Percentiles rank a stretch among this genome's conserved stretches.
These are phyloP conservation scores for Panopea generosa DNA, from an alignment of 2,888 invertebrate genomes.

Conservation along the genomic window DNA sequence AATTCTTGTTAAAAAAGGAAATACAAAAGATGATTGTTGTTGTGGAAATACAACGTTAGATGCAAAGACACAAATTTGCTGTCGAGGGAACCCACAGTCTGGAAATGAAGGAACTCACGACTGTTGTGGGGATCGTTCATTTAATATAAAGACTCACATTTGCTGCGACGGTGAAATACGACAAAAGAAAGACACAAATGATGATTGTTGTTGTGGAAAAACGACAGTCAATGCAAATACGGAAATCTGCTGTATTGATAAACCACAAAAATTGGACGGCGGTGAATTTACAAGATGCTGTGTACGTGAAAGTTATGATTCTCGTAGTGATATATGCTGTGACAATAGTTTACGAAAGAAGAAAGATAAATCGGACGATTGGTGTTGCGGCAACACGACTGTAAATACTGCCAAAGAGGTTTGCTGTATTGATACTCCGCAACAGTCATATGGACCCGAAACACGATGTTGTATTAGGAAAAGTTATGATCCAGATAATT, in stretches of 20 bases:
- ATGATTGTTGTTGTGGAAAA: slow-evolving; percentile 43
- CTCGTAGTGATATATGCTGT: slow-evolving; percentile 25
- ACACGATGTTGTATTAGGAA: slow-evolving; percentile 34
- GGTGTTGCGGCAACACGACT: slow-evolving; percentile 34
- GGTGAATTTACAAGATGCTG: slow-evolving; percentile 26
- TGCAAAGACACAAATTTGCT: slow-evolving; percentile 40
- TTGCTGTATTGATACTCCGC: slow-evolving; percentile 33
- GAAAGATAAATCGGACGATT: slow-evolving; percentile 17
- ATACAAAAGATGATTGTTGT: slow-evolving; percentile 24
- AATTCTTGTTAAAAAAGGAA: slow-evolving; percentile 32
- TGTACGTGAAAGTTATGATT: slow-evolving; percentile 26
- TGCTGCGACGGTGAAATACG: slow-evolving; percentile 37
- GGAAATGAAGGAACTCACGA: slow-evolving; percentile 20
- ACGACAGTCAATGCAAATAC: slow-evolving; percentile 31
- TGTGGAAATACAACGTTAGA: slow-evolving; percentile 43
- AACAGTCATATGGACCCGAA: slow-evolving; percentile 15
- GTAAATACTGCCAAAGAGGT: slow-evolving; percentile 28
- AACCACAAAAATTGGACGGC: slow-evolving; percentile 6
- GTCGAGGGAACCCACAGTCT: slow-evolving; percentile 33
- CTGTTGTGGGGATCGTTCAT: slow-evolving; percentile 37
- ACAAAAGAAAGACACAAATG: slow-evolving; percentile 15
- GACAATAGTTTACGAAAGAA: slow-evolving; percentile 9
- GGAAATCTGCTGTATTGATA: slow-evolving; percentile 41
- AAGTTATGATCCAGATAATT: slow-evolving; percentile 22
- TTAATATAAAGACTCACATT: slow-evolving; percentile 20